Base-by-base conservation (phyloP, 2,113 vertebrate species). In the Plecturocebus donacophilus region DNA sequence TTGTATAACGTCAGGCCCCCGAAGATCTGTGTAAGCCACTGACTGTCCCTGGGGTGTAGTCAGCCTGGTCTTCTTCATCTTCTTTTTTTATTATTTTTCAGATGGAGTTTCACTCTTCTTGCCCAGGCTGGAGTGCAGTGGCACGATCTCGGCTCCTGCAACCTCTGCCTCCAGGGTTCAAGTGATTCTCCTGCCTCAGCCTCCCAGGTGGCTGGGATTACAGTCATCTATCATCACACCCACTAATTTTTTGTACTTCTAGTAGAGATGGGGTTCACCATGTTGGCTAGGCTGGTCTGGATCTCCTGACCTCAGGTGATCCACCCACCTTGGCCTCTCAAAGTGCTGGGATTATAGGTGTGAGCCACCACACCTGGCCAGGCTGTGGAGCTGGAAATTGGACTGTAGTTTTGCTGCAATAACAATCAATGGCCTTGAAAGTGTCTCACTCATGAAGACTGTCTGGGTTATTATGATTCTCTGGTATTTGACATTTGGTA, bases 341-440 rank as follows among this genome's bases (percentile, higher is more conserved):
- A 64, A 64, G 61, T 30, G 61, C 61, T 64, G 61, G 61, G 27
- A 64, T 64, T 64, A 32, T 6, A 64, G 27, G 27, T 0, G 2
- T 64, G 61, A 32, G 30, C 12, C 61, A 64, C 27, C 12, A 64
- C 1, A 5, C 61, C 27, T 6, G 61, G 27, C 27, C 12, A 73
- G n/a, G 70, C n/a, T 91, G 80, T 73, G 25, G 35, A 70, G 21
- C 23, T 94, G 56, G 88, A 94, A 93, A 95, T 13, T 73, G 85
- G 27, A 68, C 35, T 21, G 1, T 35, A 38, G 77, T 75, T 76
- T 88, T n/a, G 56, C 77, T 66, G 19, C 68, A 97, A 97, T 84
- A 94, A 52, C 8, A 93, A 52, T 68, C 64, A 73, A 10, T 92
- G 86, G 75, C 49, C 54, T 90, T 96, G 70, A 87, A 96, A 94